Evolutionary conservation across 1,140 invertebrate genomes (phyloP).

Genomic region (Venustaconcha ellipsiformis): DNA sequence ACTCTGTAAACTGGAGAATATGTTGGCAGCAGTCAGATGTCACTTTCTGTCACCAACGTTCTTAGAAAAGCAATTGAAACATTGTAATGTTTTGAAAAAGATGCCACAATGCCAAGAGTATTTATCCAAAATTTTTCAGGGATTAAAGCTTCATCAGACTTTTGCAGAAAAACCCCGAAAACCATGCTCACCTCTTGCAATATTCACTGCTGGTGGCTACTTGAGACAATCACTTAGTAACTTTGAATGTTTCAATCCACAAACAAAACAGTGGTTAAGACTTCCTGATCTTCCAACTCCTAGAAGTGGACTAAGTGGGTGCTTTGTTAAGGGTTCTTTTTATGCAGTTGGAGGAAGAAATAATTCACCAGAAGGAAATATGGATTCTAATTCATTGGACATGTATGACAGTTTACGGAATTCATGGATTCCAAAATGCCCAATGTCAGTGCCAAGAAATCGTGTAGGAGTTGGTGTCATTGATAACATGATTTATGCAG

Average conservation of each 20-base stretch:
- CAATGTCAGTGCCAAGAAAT: constrained; percentile 87
- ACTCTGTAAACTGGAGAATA: constrained; percentile 86
- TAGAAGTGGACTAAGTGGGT: constrained; percentile 81
- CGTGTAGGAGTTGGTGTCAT: constrained; percentile 91
- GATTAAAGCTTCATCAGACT: constrained; percentile 66
- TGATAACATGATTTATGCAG: constrained; percentile 90
- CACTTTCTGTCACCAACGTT: constrained; percentile 93
- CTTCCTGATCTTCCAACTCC: constrained; percentile 84
- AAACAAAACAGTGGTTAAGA: constrained; percentile 85
- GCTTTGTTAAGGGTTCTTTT: constrained; percentile 78
- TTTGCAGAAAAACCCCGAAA: constrained; percentile 60
- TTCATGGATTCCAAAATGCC: constrained; percentile 57
- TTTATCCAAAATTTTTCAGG: constrained; percentile 88
- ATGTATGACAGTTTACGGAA: constrained; percentile 84
- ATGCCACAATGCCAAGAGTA: constrained; percentile 89
- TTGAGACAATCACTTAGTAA: constrained; percentile 86
- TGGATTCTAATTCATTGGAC: constrained; percentile 80
- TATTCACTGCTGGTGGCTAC: constrained; percentile 92
- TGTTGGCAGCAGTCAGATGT: constrained; percentile 87
- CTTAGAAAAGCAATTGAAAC: constrained; percentile 90
- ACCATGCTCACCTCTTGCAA: constrained; percentile 73
- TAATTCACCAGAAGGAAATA: constrained; percentile 83
- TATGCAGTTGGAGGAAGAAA: constrained; percentile 93
- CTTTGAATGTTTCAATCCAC: constrained; percentile 88
- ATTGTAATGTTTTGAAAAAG: constrained; percentile 85